These are phyloP conservation scores for Phyllotis vaccarum DNA, from an alignment of 2,797 vertebrate species.

Conservation along the genomic window DNA sequence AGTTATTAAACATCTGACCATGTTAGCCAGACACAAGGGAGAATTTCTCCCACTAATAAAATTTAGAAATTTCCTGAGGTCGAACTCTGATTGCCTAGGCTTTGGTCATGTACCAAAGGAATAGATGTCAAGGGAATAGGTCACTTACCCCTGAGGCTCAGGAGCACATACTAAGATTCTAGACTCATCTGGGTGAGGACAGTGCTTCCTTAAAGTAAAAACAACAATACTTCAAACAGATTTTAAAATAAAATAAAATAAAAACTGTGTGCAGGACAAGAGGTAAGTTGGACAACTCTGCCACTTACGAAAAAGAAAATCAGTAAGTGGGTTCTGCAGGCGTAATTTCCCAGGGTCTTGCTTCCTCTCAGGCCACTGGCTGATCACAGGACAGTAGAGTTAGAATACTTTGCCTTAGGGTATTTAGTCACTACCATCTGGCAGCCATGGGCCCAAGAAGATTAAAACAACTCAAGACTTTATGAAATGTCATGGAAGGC, in stretches of 20 bases:
- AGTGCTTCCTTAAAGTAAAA: background rate
- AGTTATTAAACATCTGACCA: background rate
- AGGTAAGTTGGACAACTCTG: background rate
- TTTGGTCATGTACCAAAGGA: background rate
- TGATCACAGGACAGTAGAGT: background rate
- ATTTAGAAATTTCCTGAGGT: background rate
- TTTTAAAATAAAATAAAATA: background rate
- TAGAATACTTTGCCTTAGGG: background rate
- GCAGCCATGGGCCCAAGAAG: background rate
- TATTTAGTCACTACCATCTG: background rate
- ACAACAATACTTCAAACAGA: background rate
- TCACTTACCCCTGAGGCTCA: background rate
- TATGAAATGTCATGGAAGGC: background rate
- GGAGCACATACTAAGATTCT: background rate
- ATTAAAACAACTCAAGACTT: background rate
- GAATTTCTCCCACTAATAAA: background rate
- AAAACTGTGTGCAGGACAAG: background rate
- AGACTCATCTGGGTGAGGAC: background rate
- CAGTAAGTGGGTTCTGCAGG: background rate
- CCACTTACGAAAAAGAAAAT: background rate
- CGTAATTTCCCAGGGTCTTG: background rate
- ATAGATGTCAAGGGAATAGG: background rate
- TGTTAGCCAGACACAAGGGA: background rate
- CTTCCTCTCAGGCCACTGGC: background rate
- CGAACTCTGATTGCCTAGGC: slow-evolving; percentile 20